phyloP scores from a whole-genome alignment of 30 jellyfish, hydroid and myxozoan genomes.

The Morbakka virulenta region DNA sequence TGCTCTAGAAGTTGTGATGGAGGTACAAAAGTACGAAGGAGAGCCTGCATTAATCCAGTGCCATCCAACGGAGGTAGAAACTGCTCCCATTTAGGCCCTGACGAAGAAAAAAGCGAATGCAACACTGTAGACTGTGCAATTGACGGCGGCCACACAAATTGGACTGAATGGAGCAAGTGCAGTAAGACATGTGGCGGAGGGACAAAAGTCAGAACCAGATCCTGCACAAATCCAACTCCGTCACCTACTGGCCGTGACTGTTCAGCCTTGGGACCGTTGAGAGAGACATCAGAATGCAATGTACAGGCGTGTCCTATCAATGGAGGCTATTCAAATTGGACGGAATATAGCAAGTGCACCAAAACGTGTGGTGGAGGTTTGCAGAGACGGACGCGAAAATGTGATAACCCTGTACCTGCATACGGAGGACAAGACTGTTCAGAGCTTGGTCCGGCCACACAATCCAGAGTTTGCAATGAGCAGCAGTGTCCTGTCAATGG shows the following conservation, averaged over 20 bases:
- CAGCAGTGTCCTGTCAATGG: no score
- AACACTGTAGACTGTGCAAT: constrained; percentile 45
- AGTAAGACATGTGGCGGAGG: not conserved
- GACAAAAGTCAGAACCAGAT: not conserved
- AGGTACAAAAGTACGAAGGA: not conserved
- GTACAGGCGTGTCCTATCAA: not conserved
- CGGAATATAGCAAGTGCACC: not conserved
- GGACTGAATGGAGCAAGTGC: not conserved
- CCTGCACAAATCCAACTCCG: not conserved
- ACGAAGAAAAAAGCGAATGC: no score
- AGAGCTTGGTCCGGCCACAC: constrained; percentile 56
- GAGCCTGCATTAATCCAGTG: not conserved
- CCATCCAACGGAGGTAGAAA: not conserved
- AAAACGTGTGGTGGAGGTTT: not conserved
- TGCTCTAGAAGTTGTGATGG: not conserved
- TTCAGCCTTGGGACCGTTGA: not conserved
- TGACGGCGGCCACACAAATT: not conserved
- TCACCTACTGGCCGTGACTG: not conserved
- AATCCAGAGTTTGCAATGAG: constrained; percentile 47
- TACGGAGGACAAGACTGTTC: constrained; percentile 60
- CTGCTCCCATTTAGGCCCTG: no score
- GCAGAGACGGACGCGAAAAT: not conserved
- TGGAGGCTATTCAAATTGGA: not conserved
- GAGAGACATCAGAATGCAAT: not conserved
- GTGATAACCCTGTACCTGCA: constrained; percentile 63